These are phyloP conservation scores for Trichosurus vulpecula DNA, from an alignment of 2,797 vertebrate genomes.

Conservation along the genomic window DNA sequence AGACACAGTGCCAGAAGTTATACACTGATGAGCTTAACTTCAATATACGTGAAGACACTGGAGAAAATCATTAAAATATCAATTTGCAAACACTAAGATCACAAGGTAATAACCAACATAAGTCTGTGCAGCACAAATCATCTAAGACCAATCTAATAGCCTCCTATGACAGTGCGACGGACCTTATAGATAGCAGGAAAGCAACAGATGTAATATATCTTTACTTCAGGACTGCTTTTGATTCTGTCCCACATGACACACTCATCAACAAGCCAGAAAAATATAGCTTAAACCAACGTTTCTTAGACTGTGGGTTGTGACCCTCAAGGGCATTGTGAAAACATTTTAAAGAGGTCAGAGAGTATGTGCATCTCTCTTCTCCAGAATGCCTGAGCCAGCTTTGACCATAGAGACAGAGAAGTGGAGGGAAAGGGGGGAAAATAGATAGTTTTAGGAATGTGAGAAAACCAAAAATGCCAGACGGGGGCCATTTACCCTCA, in stretches of 20 bases:
- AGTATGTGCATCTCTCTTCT: conserved; percentile 31
- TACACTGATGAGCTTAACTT: conserved; percentile 12
- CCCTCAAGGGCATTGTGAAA: conserved; percentile 55
- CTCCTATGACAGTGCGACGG: conserved; percentile 64
- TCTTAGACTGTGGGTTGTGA: conserved; percentile 53
- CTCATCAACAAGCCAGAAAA: conserved; percentile 66
- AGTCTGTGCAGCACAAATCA: conserved; percentile 61
- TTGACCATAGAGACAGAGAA: not conserved
- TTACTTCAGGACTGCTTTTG: conserved; percentile 59
- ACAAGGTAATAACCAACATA: conserved; percentile 48
- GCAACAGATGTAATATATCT: conserved; percentile 55
- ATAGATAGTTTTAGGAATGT: not conserved
- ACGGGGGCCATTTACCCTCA: not conserved
- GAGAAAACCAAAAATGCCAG: not conserved
- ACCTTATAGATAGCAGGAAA: conserved; percentile 60
- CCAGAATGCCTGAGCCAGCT: not conserved
- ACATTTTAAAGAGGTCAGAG: not conserved
- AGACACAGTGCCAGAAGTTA: conserved; percentile 41
- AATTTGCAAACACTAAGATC: conserved; percentile 47
- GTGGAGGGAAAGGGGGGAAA: not conserved
- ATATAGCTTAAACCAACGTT: conserved; percentile 61
- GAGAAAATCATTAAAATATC: conserved; percentile 47
- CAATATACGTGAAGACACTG: conserved; percentile 40
- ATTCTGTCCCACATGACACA: conserved; percentile 64
- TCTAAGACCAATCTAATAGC: conserved; percentile 64